phyloP scores from a whole-genome alignment of 2,113 vertebrate genomes.

The Corydoras maculifer region DNA sequence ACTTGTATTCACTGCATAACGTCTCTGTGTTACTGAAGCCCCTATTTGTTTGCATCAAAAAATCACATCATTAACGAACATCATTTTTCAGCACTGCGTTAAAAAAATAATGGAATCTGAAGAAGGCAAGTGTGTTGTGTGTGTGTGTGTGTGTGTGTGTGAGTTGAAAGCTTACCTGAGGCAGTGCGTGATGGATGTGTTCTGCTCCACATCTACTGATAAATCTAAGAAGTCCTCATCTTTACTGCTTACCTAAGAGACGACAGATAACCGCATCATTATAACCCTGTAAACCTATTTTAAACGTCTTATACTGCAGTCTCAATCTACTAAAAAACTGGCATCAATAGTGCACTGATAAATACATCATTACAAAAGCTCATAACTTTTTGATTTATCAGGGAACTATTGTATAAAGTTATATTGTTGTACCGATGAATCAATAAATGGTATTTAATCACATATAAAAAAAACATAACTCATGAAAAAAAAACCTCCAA shows the following conservation, averaged over 20 bases:
- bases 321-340: too few relatives aligned
- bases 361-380: too few relatives aligned
- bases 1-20: constrained; percentile 87
- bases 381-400: too few relatives aligned
- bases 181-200: constrained; percentile 90
- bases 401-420: too few relatives aligned
- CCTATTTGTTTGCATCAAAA: constrained; percentile 53
- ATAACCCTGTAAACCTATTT: not conserved
- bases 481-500: too few relatives aligned
- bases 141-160: not conserved
- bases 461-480: too few relatives aligned
- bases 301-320: too few relatives aligned
- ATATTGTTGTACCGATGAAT: too few relatives aligned
- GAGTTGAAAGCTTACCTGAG: constrained; percentile 67
- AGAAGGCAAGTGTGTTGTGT: too few relatives aligned
- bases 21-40: constrained; percentile 93
- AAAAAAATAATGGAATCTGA: not conserved
- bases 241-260: constrained; percentile 84
- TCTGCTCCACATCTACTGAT: constrained; percentile 90
- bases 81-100: not conserved
- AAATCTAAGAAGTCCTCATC: constrained; percentile 90
- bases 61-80: not conserved
- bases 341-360: too few relatives aligned
- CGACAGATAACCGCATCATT: not conserved
- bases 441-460: too few relatives aligned